phyloP scores from a whole-genome alignment of 2,888 invertebrate species.

The Melangyna quadrimaculata region DNA sequence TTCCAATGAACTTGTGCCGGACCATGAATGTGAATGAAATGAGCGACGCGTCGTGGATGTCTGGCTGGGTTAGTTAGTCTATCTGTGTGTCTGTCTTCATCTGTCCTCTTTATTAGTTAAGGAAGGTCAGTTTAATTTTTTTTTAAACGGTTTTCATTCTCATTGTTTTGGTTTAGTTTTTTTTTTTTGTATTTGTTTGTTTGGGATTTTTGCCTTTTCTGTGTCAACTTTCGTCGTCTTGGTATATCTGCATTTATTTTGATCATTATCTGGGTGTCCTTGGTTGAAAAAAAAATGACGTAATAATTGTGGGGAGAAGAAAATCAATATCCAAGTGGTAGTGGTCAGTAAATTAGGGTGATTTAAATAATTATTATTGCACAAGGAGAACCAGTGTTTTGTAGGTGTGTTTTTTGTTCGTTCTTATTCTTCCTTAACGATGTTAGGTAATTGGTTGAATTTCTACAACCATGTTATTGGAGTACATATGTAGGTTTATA shows the following conservation, averaged over 20 bases:
- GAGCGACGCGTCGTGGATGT: constrained; percentile 1
- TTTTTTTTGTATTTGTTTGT: not conserved
- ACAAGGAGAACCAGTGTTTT: not conserved
- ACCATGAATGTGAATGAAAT: constrained; percentile 58
- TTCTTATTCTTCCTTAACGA: not conserved
- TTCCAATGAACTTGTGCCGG: constrained; percentile 55
- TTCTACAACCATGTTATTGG: not conserved
- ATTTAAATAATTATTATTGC: constrained; percentile 61
- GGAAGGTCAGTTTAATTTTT: constrained; percentile 60
- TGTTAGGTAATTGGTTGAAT: constrained; percentile 20
- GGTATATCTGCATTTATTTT: constrained; percentile 18
- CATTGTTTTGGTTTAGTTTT: constrained; percentile 27
- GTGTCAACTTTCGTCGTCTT: constrained; percentile 44
- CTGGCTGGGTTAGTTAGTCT: constrained; percentile 51
- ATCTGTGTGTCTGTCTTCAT: constrained; percentile 29
- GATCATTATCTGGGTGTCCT: constrained; percentile 61
- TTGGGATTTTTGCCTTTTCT: constrained; percentile 51
- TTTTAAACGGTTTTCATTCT: constrained; percentile 6
- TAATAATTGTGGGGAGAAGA: constrained; percentile 47
- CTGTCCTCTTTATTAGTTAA: constrained; percentile 65
- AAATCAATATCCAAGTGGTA: constrained; percentile 44
- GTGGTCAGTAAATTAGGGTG: constrained; percentile 65
- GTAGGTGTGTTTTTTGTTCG: not conserved
- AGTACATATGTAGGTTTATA: not conserved
- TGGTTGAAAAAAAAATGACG: constrained; percentile 43